A percentile compares a stretch with the other conserved stretches of the same genome.
Evolutionary conservation across 2,888 invertebrate species (phyloP).

Genomic region (Drosophila sordidapex): DNA sequence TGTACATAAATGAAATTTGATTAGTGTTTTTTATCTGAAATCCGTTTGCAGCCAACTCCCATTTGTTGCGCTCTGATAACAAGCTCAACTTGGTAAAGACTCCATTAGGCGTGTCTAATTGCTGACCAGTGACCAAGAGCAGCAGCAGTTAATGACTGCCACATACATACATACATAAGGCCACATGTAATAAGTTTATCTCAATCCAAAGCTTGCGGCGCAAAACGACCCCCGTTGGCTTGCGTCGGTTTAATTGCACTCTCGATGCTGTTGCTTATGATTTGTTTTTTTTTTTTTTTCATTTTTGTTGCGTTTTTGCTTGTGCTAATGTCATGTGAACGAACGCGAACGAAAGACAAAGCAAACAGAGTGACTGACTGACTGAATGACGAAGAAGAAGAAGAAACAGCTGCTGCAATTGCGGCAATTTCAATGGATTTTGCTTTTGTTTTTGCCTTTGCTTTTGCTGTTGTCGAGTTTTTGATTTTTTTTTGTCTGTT

Average conservation of each 20-base stretch:
- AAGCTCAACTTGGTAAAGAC: background rate
- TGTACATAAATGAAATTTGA: background rate
- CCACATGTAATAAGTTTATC: constrained; percentile 13
- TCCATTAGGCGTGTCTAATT: constrained; percentile 44
- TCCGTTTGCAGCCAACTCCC: background rate
- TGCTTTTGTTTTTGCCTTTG: constrained; percentile 1
- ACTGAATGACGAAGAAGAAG: constrained; percentile 15
- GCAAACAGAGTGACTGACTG: constrained; percentile 16
- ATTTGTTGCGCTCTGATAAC: constrained; percentile 33
- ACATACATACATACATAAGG: background rate
- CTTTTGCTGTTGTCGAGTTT: constrained; percentile 1
- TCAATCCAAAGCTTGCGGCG: constrained; percentile 15
- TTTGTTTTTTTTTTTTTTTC: constrained; percentile 16
- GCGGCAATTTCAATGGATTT: constrained; percentile 22
- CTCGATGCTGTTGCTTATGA: constrained; percentile 30
- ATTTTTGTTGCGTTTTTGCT: constrained; percentile 40
- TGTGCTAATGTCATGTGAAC: constrained; percentile 59
- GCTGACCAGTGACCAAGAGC: constrained; percentile 19
- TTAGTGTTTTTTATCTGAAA: background rate
- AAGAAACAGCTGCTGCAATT: constrained; percentile 18
- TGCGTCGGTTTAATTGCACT: constrained; percentile 68
- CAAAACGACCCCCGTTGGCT: constrained; percentile 60
- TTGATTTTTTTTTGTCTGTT: background rate
- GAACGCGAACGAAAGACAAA: constrained; percentile 24
- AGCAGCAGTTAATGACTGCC: background rate